These are phyloP conservation scores for Ceryle rudis DNA, from an alignment of 2,797 vertebrate species.

Conservation along the genomic window DNA sequence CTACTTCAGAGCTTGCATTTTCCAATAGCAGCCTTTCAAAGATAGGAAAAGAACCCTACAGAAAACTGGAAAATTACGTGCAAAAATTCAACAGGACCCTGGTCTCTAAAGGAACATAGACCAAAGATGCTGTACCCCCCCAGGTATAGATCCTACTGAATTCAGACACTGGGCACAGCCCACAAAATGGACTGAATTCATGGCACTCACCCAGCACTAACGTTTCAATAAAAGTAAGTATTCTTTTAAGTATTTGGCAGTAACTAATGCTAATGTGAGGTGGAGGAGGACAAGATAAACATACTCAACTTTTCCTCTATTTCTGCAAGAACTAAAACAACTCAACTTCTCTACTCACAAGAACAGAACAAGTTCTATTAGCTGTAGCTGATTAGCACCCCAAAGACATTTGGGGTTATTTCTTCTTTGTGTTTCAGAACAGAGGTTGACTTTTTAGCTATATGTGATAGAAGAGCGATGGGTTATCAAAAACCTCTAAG, in stretches of 20 bases:
- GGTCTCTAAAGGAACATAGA: neutral
- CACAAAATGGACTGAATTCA: neutral
- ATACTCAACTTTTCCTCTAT: neutral
- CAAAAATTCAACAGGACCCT: neutral
- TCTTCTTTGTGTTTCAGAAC: neutral
- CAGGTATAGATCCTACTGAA: neutral
- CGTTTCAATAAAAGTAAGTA: neutral
- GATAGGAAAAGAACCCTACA: too few relatives aligned
- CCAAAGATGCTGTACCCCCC: fast-evolving
- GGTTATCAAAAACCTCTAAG: neutral
- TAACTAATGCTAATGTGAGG: neutral
- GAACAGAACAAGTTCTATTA: neutral
- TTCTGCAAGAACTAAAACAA: neutral
- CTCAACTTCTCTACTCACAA: neutral
- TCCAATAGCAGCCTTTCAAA: neutral
- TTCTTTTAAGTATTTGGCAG: neutral
- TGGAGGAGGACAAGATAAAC: neutral
- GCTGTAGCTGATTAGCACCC: neutral
- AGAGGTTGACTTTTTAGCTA: neutral
- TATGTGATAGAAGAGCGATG: neutral
- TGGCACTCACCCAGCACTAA: neutral
- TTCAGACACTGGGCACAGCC: neutral
- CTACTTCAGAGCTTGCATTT: neutral
- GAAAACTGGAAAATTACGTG: too few relatives aligned
- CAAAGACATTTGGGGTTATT: neutral